Evolutionary conservation across 1,140 invertebrate species (phyloP).

Genomic region (Trinorchestia longiramus): DNA sequence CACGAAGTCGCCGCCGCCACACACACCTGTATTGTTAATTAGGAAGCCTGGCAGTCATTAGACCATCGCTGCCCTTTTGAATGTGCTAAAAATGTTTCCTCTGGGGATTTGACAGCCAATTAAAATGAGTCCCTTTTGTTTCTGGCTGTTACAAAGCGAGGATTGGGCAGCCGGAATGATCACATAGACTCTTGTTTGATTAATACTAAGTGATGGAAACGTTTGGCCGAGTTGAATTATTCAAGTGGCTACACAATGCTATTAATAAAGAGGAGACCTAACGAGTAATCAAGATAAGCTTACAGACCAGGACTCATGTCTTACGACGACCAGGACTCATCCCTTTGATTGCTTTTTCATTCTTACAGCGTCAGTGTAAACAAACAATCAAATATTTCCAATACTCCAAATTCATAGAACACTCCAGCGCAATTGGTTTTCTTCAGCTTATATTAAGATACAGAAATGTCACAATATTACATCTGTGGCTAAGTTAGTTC

Average conservation of each 20-base stretch:
- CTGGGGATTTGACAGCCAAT: slow-evolving; percentile 53
- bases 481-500: no score
- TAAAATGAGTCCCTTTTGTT: slow-evolving; percentile 49
- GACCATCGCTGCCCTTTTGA: slow-evolving; percentile 48
- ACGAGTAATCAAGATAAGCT: neutral
- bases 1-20: slow-evolving; percentile 51
- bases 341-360: neutral
- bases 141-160: neutral
- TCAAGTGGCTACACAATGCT: neutral
- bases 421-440: no score
- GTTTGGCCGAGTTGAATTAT: neutral
- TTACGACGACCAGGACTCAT: neutral
- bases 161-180: slow-evolving; percentile 41
- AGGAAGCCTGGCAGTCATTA: slow-evolving; percentile 52
- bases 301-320: neutral
- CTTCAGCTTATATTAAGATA: no score
- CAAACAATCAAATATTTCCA: no score
- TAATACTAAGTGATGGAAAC: slow-evolving; percentile 23
- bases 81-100: slow-evolving; percentile 54
- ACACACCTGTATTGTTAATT: slow-evolving; percentile 55
- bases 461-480: no score
- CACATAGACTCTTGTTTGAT: slow-evolving; percentile 18
- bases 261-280: neutral
- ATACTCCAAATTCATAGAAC: no score
- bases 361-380: neutral